phyloP scores from a whole-genome alignment of 2,797 vertebrate species.

The Aphelocoma californica region DNA sequence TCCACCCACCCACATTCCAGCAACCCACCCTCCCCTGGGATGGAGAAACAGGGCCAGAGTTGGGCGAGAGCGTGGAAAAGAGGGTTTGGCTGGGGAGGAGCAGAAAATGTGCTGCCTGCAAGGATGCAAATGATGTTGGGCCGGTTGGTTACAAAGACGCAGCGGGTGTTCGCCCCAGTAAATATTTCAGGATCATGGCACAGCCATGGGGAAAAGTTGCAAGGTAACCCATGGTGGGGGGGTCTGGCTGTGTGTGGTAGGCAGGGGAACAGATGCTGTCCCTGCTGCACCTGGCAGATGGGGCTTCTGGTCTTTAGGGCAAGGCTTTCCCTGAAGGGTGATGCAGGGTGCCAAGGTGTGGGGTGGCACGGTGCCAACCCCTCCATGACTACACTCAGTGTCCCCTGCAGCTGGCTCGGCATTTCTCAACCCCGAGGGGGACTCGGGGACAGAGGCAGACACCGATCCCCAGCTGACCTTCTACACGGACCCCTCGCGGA shows the following conservation, averaged over 20 bases:
- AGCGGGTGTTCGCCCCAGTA: background rate
- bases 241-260: background rate
- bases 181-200: background rate
- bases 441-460: slow-evolving; percentile 95
- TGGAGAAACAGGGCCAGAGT: background rate
- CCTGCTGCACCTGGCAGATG: background rate
- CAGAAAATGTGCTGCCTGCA: background rate
- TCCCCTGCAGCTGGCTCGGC: slow-evolving; percentile 90
- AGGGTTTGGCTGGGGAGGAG: background rate
- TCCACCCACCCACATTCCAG: background rate
- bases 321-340: background rate
- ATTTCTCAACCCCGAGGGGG: slow-evolving; percentile 96
- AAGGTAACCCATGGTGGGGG: background rate
- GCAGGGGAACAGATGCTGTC: background rate
- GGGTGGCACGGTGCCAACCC: background rate
- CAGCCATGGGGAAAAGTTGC: background rate
- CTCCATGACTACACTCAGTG: background rate
- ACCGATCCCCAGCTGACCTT: slow-evolving; percentile 98
- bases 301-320: background rate
- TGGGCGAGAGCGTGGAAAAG: background rate
- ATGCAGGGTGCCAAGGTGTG: background rate
- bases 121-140: background rate
- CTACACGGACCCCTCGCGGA: slow-evolving; percentile 97
- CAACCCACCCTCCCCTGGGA: background rate
- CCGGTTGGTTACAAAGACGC: background rate